Percentiles rank a stretch among this genome's conserved stretches.
Conservation (phyloP, 2,113 vertebrate genomes). For the Cynoglossus semilaevis region DNA sequence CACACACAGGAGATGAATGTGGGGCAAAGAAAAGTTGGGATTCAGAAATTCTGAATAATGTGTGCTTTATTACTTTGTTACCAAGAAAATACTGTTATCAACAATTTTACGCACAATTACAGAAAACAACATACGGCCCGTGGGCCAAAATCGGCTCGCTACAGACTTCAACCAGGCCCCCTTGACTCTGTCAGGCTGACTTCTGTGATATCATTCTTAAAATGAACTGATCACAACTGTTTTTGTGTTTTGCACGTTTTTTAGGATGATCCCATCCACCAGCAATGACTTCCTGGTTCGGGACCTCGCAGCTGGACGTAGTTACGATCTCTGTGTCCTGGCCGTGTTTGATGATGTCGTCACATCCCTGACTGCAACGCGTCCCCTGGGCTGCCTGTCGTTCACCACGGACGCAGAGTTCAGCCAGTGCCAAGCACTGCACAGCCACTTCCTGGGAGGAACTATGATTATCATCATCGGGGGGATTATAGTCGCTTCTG, state of each 20-base stretch:
- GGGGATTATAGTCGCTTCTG: slow-evolving; percentile 92
- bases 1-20: too few species aligned
- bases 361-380: slow-evolving; percentile 83
- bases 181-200: too few species aligned
- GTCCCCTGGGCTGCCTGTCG: slow-evolving; percentile 82
- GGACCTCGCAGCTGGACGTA: slow-evolving; percentile 86
- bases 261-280: slow-evolving; percentile 90
- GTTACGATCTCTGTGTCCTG: slow-evolving; percentile 89
- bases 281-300: slow-evolving; percentile 89
- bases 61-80: too few species aligned
- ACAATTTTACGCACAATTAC: too few species aligned
- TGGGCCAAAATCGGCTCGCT: too few species aligned
- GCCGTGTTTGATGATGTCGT: slow-evolving; percentile 84
- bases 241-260: slow-evolving; percentile 20
- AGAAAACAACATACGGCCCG: too few species aligned
- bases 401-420: slow-evolving; percentile 84
- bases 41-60: too few species aligned
- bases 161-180: too few species aligned
- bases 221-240: background rate
- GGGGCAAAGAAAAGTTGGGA: too few species aligned
- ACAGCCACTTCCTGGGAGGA: slow-evolving; percentile 88
- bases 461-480: slow-evolving; percentile 97
- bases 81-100: too few species aligned
- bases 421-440: slow-evolving; percentile 84
- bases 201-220: background rate